Evolutionary conservation across 2,888 invertebrate genomes (phyloP).

Genomic region (Digitonthophagus gazella): DNA sequence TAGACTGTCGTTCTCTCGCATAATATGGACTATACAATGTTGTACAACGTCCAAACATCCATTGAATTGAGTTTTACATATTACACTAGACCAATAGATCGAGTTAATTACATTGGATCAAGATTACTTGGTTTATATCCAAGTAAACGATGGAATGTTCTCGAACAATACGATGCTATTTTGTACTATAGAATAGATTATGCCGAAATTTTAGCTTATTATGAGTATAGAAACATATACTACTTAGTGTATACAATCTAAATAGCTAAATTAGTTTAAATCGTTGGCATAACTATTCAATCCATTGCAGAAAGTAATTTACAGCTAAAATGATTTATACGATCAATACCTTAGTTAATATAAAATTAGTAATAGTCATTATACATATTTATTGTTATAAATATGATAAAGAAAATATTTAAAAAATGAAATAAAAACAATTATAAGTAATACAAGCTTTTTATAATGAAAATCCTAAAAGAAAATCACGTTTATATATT

Average conservation of each 20-base stretch:
- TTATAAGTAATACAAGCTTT: no score
- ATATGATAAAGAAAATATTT: no score
- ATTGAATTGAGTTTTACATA: not conserved
- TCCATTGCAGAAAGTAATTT: no score
- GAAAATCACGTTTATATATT: no score
- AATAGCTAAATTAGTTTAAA: no score
- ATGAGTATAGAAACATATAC: not conserved
- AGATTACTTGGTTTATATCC: not conserved
- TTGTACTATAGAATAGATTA: not conserved
- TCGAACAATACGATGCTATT: not conserved
- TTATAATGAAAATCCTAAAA: no score
- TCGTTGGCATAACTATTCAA: no score
- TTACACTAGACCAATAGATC: not conserved
- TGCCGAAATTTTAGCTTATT: not conserved
- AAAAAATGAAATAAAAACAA: no score
- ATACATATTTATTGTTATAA: no score
- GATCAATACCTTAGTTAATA: no score
- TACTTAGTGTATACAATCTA: not conserved
- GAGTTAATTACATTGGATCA: not conserved
- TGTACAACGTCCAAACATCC: not conserved
- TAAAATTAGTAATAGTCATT: no score
- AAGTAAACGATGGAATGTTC: not conserved
- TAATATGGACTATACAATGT: not conserved
- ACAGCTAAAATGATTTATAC: no score
- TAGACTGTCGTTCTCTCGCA: not conserved